These are phyloP conservation scores for Lymantria monacha DNA, from an alignment of 2,888 invertebrate species.

Conservation along the genomic window DNA sequence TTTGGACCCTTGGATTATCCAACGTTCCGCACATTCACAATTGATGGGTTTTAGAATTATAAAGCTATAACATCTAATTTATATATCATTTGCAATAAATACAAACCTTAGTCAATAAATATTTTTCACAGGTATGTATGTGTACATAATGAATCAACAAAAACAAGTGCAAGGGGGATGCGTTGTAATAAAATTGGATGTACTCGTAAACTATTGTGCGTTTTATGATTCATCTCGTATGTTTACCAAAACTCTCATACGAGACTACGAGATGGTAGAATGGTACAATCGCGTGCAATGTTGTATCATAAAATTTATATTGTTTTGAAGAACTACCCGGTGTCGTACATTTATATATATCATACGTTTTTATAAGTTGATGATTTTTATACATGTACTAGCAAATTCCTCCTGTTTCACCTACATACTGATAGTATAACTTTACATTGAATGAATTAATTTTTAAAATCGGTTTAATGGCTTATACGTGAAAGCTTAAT, in stretches of 20 bases:
- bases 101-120: background rate
- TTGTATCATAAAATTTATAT: constrained; percentile 33
- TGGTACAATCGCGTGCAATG: constrained; percentile 49
- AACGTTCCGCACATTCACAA: constrained; percentile 1
- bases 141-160: constrained; percentile 19
- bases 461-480: too few relatives aligned
- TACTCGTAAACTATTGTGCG: constrained; percentile 75
- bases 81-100: too few relatives aligned
- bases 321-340: constrained; percentile 27
- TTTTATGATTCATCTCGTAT: constrained; percentile 77
- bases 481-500: too few relatives aligned
- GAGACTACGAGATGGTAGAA: constrained; percentile 34
- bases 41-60: too few relatives aligned
- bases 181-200: constrained; percentile 63
- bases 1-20: background rate
- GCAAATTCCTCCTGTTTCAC: too few relatives aligned
- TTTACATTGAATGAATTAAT: too few relatives aligned
- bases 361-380: too few relatives aligned
- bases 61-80: too few relatives aligned
- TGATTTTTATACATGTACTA: too few relatives aligned
- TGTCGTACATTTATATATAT: background rate
- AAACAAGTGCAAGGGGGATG: constrained; percentile 33
- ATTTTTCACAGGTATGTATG: constrained; percentile 7
- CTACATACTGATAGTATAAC: too few relatives aligned
- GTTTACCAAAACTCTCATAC: constrained; percentile 60